Evolutionary conservation across 1,140 invertebrate species (phyloP), one percentile per base, ranked within the genome.

Genomic region (Cyrtorhinus lividipennis): DNA sequence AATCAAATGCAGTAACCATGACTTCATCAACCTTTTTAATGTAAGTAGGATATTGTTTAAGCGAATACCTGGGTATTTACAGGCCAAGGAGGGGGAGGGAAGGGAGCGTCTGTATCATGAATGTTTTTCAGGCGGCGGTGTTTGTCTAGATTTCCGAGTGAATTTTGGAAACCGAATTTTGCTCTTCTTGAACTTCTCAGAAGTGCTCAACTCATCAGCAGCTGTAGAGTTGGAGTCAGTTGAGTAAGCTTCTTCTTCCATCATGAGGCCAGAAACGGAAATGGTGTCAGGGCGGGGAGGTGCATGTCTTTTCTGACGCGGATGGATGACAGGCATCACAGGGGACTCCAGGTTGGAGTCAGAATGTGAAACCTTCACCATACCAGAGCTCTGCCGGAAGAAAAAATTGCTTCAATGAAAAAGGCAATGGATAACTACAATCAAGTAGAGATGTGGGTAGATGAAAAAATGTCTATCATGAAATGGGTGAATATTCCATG

Each of bases 181-280:
- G 22, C 77, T 68, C 66, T 76, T 78, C 62, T 76, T 70, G 23
- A 71, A 68, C 62, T 76, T 76, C 22, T 72, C 63, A 53, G 75
- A 74, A 18, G 60, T 56, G 23, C 15, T 26, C 20, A 65, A 13
- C 58, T 77, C 75, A 59, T 78, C 76, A 64, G 75, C 74, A 20
- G 72, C 71, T 23, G 75, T 77, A n/a, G 77, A 77, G 67, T 77
- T 78, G 2, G 76, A 78, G 67, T 79, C 77, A 5, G 77, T 79
- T 0, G 76, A 78, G 0, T 76, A 69, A 15, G 77, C 75, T 63
- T 78, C 76, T 61, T 77, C 76, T 62, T 75, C 74, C 44, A 76
- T 1, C 70, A 71, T 67, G 71, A 69, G 0, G 13, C 56, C 62
- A 30, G 53, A n/a, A 13, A 27, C 56, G n/a, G 25, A 26, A n/a